Conservation (phyloP, 2,888 invertebrate species). For the Auanema sp. region DNA sequence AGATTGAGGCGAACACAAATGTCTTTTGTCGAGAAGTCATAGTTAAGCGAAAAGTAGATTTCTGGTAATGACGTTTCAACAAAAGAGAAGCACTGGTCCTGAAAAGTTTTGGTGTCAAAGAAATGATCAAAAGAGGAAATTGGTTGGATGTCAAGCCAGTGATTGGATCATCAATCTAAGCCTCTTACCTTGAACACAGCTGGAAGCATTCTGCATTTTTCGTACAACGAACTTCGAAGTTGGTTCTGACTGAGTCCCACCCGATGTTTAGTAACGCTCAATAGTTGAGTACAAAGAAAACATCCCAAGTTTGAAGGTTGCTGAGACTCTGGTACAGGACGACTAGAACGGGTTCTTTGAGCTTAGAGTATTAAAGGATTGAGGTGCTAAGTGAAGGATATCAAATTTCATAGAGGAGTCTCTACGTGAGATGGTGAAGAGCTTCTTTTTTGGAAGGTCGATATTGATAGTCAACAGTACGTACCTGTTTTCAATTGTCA, state of each 20-base stretch:
- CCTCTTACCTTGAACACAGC: slow-evolving; percentile 41
- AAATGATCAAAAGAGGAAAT: background rate
- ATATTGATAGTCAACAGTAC: no score
- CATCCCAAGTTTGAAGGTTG: slow-evolving; percentile 48
- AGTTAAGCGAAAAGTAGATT: slow-evolving; percentile 54
- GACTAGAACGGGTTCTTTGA: no score
- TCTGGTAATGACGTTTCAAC: slow-evolving; percentile 53
- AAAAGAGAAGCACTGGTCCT: slow-evolving; percentile 53
- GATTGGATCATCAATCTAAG: background rate
- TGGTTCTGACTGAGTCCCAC: slow-evolving; percentile 53
- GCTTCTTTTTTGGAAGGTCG: no score
- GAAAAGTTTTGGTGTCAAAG: slow-evolving; percentile 18
- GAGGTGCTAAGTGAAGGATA: no score
- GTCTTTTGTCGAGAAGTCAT: slow-evolving; percentile 51
- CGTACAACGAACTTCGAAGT: slow-evolving; percentile 41
- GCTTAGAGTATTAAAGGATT: no score
- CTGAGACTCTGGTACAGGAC: no score
- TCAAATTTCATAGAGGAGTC: no score
- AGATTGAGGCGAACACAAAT: slow-evolving; percentile 50
- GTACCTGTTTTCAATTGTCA: no score
- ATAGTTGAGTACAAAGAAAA: slow-evolving; percentile 52
- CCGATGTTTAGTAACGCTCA: slow-evolving; percentile 52
- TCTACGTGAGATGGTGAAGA: no score
- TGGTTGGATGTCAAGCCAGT: background rate
- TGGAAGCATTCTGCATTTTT: slow-evolving; percentile 49